These are phyloP conservation scores for Typhlichthys subterraneus DNA, from an alignment of 2,797 vertebrate species.

Conservation along the genomic window DNA sequence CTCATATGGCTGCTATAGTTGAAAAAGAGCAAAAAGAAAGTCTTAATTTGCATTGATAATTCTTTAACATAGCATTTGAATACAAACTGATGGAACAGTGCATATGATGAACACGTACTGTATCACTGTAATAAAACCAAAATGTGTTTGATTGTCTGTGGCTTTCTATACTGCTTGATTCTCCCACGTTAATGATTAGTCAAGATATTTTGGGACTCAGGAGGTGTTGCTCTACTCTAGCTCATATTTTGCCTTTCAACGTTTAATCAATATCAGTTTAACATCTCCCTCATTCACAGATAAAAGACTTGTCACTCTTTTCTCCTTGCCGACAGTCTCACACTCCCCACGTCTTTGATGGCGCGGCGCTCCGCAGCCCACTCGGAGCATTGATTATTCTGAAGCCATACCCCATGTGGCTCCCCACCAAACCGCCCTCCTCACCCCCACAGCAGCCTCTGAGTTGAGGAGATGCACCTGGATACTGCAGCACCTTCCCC, in stretches of 20 bases:
- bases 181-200: constrained; percentile 48
- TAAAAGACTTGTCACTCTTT: constrained; percentile 52
- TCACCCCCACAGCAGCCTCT: constrained; percentile 33
- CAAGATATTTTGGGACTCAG: constrained; percentile 20
- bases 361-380: constrained; percentile 42
- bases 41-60: no score
- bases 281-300: constrained; percentile 62
- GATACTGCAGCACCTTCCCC: constrained; percentile 41
- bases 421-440: no score
- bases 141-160: no score
- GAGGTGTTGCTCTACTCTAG: constrained; percentile 30
- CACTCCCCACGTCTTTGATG: constrained; percentile 62
- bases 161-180: constrained; percentile 24
- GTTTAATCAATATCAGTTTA: constrained; percentile 71
- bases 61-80: no score
- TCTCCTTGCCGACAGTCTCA: constrained; percentile 16
- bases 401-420: constrained; percentile 25
- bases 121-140: no score
- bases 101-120: no score
- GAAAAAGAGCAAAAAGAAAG: no score
- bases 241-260: constrained; percentile 34
- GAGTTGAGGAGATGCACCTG: constrained; percentile 25
- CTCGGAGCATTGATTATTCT: constrained; percentile 59
- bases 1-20: no score
- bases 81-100: no score